Conservation (phyloP, 1,140 invertebrate genomes). For the Platyura marginata region DNA sequence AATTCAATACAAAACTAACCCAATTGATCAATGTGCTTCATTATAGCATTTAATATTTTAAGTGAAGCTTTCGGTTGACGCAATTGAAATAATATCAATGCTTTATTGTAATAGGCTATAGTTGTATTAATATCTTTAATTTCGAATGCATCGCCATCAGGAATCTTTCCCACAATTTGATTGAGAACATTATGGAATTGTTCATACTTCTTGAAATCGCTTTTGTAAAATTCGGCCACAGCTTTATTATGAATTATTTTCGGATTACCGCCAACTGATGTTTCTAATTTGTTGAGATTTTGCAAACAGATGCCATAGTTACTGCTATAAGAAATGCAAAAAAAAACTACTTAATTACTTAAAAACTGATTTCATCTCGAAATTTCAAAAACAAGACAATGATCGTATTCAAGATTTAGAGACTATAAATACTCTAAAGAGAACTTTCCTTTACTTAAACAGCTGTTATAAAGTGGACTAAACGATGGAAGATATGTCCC, state of each 20-base stretch:
- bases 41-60: constrained; percentile 51
- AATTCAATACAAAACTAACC: constrained; percentile 30
- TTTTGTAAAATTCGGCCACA: constrained; percentile 50
- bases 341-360: no score
- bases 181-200: constrained; percentile 46
- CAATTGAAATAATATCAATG: constrained; percentile 61
- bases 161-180: constrained; percentile 37
- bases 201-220: constrained; percentile 48
- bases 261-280: constrained; percentile 35
- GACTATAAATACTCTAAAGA: no score
- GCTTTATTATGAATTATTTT: constrained; percentile 57
- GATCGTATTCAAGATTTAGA: no score
- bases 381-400: no score
- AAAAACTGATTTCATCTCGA: no score
- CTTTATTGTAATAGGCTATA: constrained; percentile 60
- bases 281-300: constrained; percentile 37
- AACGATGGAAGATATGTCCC: no score
- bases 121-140: constrained; percentile 16
- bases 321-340: constrained; percentile 16
- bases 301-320: constrained; percentile 35
- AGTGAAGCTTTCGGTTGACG: constrained; percentile 57
- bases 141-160: constrained; percentile 26
- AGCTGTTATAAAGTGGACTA: no score
- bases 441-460: no score
- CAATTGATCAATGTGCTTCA: constrained; percentile 54